These are phyloP conservation scores for Microtus oregoni DNA, from an alignment of 2,113 vertebrate genomes.

Conservation along the genomic window DNA sequence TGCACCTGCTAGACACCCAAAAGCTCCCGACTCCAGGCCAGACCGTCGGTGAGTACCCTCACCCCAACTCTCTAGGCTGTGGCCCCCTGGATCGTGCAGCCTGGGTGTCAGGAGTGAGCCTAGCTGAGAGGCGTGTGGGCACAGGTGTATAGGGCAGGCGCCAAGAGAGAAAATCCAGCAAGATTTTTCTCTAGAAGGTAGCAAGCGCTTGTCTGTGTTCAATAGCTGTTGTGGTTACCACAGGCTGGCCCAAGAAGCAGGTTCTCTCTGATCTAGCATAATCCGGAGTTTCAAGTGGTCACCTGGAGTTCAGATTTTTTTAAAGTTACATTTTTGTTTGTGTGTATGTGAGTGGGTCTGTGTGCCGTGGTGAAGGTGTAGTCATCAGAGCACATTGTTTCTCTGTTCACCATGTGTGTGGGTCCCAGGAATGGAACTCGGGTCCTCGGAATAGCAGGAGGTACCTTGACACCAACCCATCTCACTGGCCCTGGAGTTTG, in stretches of 20 bases:
- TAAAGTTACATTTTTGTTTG: background rate
- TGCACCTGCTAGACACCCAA: background rate
- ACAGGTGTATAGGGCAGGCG: background rate
- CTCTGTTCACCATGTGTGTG: background rate
- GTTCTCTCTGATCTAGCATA: background rate
- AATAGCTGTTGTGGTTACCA: background rate
- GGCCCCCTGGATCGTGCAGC: too few species aligned
- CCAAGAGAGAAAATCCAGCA: background rate
- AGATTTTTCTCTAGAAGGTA: background rate
- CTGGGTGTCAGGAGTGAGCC: background rate
- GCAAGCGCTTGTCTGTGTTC: background rate
- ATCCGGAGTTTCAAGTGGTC: background rate
- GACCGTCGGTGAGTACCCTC: conserved; percentile 33
- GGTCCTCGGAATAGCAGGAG: background rate
- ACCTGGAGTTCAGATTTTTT: background rate
- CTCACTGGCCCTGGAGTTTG: background rate
- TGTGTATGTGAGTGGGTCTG: background rate
- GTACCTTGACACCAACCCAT: background rate
- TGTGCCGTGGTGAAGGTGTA: background rate
- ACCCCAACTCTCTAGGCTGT: fast-evolving
- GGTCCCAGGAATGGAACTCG: background rate
- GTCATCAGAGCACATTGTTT: background rate
- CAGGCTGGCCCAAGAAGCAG: background rate
- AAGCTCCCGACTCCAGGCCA: background rate
- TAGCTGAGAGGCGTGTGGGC: fast-evolving